A percentile compares a stretch with the other conserved stretches of the same genome.
Conservation (phyloP, 2,113 vertebrate genomes). For the Ranitomeya imitator region DNA sequence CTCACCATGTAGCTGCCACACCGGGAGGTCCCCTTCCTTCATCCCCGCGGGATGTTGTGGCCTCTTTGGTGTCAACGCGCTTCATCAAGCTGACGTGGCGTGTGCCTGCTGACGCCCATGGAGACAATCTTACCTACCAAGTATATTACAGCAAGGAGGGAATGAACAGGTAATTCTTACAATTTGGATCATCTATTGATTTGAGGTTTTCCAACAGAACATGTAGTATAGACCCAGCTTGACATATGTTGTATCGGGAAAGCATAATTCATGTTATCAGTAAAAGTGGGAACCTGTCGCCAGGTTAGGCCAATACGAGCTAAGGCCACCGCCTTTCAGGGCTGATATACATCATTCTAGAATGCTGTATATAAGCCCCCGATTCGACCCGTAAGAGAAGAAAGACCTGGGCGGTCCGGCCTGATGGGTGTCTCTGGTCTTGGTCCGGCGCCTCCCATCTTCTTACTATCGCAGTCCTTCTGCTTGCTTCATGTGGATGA, state of each 20-base stretch:
- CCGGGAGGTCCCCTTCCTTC: constrained; percentile 89
- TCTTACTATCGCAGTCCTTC: no score
- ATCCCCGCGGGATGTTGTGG: constrained; percentile 92
- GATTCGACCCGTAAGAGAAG: no score
- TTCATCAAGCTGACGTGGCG: constrained; percentile 99
- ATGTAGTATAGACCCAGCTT: neutral
- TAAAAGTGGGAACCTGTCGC: no score
- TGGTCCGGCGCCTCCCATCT: no score
- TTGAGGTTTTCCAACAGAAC: neutral
- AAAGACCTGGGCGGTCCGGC: no score
- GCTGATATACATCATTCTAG: no score
- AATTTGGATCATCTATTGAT: neutral
- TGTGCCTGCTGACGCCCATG: constrained; percentile 87
- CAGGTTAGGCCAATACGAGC: no score
- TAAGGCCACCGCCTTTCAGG: no score
- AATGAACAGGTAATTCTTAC: constrained; percentile 79
- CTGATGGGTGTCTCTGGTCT: no score
- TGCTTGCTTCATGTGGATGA: no score
- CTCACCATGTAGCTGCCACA: constrained; percentile 98
- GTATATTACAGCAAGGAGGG: constrained; percentile 95
- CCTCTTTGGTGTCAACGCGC: constrained; percentile 95
- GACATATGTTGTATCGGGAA: neutral
- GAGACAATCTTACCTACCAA: constrained; percentile 93
- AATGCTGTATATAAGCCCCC: no score
- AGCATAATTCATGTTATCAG: neutral